phyloP scores from a whole-genome alignment of 2,797 vertebrate species.

The Gastrophryne carolinensis region DNA sequence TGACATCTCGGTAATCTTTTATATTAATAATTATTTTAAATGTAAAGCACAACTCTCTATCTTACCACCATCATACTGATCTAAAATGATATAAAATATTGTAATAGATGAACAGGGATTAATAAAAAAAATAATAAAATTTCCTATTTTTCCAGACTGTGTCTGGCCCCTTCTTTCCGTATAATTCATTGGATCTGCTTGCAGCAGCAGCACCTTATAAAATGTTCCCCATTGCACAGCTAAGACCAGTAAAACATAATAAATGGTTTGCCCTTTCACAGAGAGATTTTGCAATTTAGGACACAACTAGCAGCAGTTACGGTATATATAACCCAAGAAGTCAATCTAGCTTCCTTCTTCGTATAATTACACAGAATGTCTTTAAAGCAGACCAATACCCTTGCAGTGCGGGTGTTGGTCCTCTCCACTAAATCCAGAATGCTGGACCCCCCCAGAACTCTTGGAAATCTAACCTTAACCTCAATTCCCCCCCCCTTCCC shows the following conservation, averaged over 20 bases:
- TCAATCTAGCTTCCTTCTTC: slow-evolving; percentile 10
- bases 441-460: no score
- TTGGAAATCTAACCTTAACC: no score
- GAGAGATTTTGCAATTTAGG: slow-evolving; percentile 10
- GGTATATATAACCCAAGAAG: slow-evolving; percentile 14
- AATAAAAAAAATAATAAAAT: background rate
- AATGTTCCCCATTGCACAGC: background rate
- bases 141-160: background rate
- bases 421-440: no score
- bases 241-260: slow-evolving; percentile 9
- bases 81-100: background rate
- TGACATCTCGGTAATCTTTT: no score
- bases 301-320: slow-evolving; percentile 18
- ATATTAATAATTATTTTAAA: no score
- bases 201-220: background rate
- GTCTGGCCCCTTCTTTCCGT: background rate
- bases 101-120: background rate
- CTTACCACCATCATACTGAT: no score
- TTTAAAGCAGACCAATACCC: no score
- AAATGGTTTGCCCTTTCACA: slow-evolving; percentile 37
- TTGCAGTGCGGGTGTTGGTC: no score
- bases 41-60: no score
- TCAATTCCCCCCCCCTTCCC: no score
- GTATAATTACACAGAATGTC: slow-evolving; percentile 35
- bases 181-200: background rate